Percentiles rank a stretch among this genome's conserved stretches.
These are phyloP conservation scores for Sciurus niger DNA, from an alignment of 2,113 vertebrate genomes.

Conservation along the genomic window DNA sequence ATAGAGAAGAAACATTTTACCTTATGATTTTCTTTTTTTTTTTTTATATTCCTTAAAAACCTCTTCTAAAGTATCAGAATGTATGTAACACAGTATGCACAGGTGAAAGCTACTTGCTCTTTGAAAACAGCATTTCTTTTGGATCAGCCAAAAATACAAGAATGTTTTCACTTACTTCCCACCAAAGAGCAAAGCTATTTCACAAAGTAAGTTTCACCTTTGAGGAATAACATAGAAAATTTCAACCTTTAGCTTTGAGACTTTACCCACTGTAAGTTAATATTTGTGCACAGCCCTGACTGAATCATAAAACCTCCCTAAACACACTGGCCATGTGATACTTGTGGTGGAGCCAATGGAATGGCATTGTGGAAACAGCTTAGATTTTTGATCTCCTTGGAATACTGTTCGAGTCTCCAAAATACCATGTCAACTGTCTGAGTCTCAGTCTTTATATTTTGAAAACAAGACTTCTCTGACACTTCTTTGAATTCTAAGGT, in stretches of 20 bases:
- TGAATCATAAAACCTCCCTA: slow-evolving; percentile 45
- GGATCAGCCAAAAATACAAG: slow-evolving; percentile 70
- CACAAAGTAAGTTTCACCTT: slow-evolving; percentile 69
- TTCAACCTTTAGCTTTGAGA: slow-evolving; percentile 61
- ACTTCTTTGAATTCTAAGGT: background rate
- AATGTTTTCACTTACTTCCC: slow-evolving; percentile 76
- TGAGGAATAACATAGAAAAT: slow-evolving; percentile 73
- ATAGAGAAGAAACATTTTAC: slow-evolving; percentile 71
- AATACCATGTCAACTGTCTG: background rate
- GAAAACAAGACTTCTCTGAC: background rate
- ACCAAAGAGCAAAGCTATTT: slow-evolving; percentile 74
- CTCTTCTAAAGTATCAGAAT: slow-evolving; percentile 51
- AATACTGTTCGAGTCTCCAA: background rate
- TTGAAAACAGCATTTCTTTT: slow-evolving; percentile 79
- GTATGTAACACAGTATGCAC: slow-evolving; percentile 70
- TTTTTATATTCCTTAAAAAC: slow-evolving; percentile 70
- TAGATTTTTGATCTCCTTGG: slow-evolving; percentile 10
- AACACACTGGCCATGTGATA: slow-evolving; percentile 11
- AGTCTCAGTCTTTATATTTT: background rate
- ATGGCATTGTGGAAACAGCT: background rate
- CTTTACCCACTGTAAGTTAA: slow-evolving; percentile 64
- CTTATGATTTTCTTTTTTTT: slow-evolving; percentile 74
- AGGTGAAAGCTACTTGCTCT: slow-evolving; percentile 80
- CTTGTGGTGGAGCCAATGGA: background rate
- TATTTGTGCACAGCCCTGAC: background rate